Conservation (phyloP, 2,797 vertebrate species). For the Hyperoplus lanceolatus region DNA sequence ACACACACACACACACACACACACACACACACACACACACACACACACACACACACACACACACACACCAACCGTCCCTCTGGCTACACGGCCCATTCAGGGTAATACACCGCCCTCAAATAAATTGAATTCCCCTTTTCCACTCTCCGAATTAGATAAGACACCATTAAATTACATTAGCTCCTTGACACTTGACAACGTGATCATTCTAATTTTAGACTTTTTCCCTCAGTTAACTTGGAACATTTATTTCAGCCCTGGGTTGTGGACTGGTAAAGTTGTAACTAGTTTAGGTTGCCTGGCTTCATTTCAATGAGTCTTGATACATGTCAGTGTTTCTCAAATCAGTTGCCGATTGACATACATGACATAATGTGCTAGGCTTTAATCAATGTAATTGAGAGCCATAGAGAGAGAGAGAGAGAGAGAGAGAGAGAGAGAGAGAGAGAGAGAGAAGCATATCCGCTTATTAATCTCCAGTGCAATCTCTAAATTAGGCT, state of each 20-base stretch:
- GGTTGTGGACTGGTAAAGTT: not conserved
- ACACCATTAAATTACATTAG: constrained; percentile 64
- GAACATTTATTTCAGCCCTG: not conserved
- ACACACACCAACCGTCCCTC: constrained; percentile 21
- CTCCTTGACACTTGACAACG: constrained; percentile 55
- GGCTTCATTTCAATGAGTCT: not conserved
- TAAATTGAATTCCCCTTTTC: constrained; percentile 51
- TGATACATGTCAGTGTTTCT: not conserved
- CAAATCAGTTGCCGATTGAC: not conserved
- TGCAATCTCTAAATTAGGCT: not conserved
- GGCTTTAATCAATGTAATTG: not conserved
- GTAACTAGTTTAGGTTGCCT: not conserved
- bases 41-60: constrained; percentile 7
- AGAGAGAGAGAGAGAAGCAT: not conserved
- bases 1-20: no score
- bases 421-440: no score
- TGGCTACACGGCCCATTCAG: constrained; percentile 37
- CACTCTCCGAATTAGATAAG: constrained; percentile 52
- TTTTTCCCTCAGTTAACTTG: constrained; percentile 20
- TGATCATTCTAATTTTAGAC: constrained; percentile 46
- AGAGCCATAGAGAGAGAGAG: not conserved
- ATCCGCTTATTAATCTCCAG: not conserved
- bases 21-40: not conserved
- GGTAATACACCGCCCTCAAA: constrained; percentile 50
- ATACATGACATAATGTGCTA: not conserved